Evolutionary conservation across 2,797 vertebrate genomes (phyloP).

Genomic region (Sciurus carolinensis): DNA sequence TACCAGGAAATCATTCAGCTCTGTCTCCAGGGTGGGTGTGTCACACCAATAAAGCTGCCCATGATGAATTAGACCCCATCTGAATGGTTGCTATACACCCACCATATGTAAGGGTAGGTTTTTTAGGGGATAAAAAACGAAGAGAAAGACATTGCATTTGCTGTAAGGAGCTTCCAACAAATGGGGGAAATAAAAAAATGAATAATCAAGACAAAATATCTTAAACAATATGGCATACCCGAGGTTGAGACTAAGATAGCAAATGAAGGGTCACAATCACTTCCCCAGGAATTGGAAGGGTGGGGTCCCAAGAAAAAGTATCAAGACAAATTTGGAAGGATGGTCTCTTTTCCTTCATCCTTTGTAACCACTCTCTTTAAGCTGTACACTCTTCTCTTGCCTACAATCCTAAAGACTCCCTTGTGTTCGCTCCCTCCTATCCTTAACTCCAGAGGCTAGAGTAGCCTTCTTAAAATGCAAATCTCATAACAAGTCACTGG

Average conservation of each 20-base stretch:
- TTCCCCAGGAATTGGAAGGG: background rate
- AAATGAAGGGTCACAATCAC: background rate
- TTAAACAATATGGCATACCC: background rate
- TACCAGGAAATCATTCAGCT: background rate
- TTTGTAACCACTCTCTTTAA: background rate
- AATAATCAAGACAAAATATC: background rate
- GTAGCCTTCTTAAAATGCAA: background rate
- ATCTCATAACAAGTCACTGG: background rate
- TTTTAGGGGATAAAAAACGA: background rate
- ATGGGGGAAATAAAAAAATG: background rate
- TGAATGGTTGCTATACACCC: background rate
- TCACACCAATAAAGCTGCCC: background rate
- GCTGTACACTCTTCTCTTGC: background rate
- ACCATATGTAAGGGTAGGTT: background rate
- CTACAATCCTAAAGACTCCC: background rate
- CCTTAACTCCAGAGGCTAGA: background rate
- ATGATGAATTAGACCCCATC: background rate
- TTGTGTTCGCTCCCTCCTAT: background rate
- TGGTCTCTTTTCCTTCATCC: rapidly evolving
- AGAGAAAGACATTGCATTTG: background rate
- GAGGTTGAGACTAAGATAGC: background rate
- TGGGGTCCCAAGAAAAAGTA: background rate
- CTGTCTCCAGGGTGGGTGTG: background rate
- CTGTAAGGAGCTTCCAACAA: background rate
- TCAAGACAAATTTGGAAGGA: background rate